Base-by-base conservation (phyloP, 2,113 vertebrate genomes). In the Hystrix cristata region DNA sequence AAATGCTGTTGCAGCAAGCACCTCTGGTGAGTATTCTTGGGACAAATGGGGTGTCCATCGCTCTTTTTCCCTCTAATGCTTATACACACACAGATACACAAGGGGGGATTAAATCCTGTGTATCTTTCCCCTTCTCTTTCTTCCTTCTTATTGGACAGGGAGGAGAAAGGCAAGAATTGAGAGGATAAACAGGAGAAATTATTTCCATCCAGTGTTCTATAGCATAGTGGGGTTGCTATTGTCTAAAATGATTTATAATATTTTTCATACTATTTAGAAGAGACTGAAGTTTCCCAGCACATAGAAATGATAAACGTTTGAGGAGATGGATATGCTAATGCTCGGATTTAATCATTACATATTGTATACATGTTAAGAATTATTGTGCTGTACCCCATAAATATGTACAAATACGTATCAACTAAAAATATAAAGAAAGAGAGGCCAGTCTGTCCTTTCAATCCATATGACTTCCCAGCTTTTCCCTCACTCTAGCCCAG, bases 381-480 rank as follows among this genome's bases (percentile, higher is more conserved):
- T 76, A 76, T 51, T 78, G 23, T 27, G 51, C 27, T 78, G 15
- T 62, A 48, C 18, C 12, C 12, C 19, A 60, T 62, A 74, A 60
- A 60, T 74, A 88, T 31, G 11, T 8, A 34, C 12, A 71, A 71
- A 55, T 87, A 67, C 14, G 29, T n/a, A 12, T 59, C 15, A 88
- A 43, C 4, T 87, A 55, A 51, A 76, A 62, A 16, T 60, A 34
- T 60, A 89, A 76, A 46, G 16, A 74, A 74, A 88, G 71, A 65
- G 90, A 80, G 19, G 83, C 16, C 46, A 55, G 12, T 38, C 78
- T 96, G 31, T 38, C 91, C 57, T 82, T 95, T 95, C 79, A 64
- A 89, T 31, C 27, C 31, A 46, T 34, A 57, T 53, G 91, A 72
- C 8, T 91, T n/a, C 78, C 60, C 23, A 74, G 31, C 15, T 10